Conservation (phyloP, 2,113 vertebrate species). For the Zosterops borbonicus region DNA sequence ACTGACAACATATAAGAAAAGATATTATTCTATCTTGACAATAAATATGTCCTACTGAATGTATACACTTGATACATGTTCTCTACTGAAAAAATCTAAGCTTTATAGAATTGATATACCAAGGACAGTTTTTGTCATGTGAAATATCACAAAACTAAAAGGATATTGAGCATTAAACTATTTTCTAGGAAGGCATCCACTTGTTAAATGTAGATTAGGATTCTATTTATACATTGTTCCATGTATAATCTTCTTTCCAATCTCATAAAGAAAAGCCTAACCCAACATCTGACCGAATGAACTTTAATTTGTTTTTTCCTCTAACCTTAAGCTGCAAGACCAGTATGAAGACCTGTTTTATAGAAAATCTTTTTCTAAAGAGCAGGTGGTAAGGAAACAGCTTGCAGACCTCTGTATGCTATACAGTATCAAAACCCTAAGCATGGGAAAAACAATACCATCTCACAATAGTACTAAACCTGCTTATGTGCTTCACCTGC, state of each 20-base stretch:
- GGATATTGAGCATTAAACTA: neutral
- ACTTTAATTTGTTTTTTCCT: conserved; percentile 56
- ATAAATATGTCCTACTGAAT: neutral
- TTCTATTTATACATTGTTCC: conserved; percentile 42
- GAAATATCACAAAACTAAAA: neutral
- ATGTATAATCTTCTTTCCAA: conserved; percentile 48
- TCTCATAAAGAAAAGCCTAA: conserved; percentile 63
- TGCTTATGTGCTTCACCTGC: neutral
- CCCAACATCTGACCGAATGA: conserved; percentile 64
- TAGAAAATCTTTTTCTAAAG: conserved; percentile 41
- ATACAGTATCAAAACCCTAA: neutral
- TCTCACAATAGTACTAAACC: conserved; percentile 3
- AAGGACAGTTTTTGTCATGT: neutral
- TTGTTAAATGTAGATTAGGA: conserved; percentile 37
- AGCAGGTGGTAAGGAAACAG: neutral
- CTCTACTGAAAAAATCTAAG: neutral
- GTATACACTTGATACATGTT: fast-evolving
- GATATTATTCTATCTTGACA: neutral
- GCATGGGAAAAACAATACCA: neutral
- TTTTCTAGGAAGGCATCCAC: conserved; percentile 12
- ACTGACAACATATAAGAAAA: neutral
- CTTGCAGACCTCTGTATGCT: neutral
- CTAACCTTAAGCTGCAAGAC: conserved; percentile 58
- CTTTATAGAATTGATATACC: neutral
- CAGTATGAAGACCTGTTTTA: conserved; percentile 58